Evolutionary conservation across 2,113 vertebrate species (phyloP), one percentile per base, ranked within the genome.

Genomic region (Bothrops jararaca): DNA sequence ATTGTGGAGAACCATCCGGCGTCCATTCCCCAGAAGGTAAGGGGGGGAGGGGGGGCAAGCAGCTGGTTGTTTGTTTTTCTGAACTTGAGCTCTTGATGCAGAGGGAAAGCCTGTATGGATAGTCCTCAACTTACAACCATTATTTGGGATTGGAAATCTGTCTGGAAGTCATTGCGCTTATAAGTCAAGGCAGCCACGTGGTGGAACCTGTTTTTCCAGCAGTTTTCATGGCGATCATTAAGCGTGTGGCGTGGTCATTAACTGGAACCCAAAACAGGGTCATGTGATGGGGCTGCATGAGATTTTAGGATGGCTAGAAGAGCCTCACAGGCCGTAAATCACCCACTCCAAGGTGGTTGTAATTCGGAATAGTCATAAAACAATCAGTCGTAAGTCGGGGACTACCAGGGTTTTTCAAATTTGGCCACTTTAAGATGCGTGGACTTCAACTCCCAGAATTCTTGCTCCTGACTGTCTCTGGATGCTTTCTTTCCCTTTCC

Each of bases 1-100:
- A 99, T 99, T 10, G 97, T 98, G 11, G 98, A 99, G 92, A 99
- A 99, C 94, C 98, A 99, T 88, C 98, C 98, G 0, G 98, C 98
- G 2, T 98, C 98, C 10, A 98, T 99, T 15, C 98, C 98, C 0
- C 98, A 98, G 95, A 99, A 99, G 98, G 98, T 98, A 42, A 42
- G 42, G 42, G 42, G 42, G 42, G 4, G 42, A 3, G 42, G 42
- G 42, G 42, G 4, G 42, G 42, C 42, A 42, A 42, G 42, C 42
- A 42, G 42, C 42, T 42, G 42, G 3, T 42, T 42, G n/a, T 42
- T 42, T 42, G 42, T 42, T 3, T 15, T 29, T 10, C 69, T 74
- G 45, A 54, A n/a, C 22, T 80, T 24, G 48, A 34, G 74, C 34
- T 80, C 74, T 22, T 42, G 18, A 80, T 80, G 74, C 1, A 22